These are phyloP conservation scores for Apolygus lucorum DNA, from an alignment of 1,140 invertebrate genomes.

Conservation along the genomic window DNA sequence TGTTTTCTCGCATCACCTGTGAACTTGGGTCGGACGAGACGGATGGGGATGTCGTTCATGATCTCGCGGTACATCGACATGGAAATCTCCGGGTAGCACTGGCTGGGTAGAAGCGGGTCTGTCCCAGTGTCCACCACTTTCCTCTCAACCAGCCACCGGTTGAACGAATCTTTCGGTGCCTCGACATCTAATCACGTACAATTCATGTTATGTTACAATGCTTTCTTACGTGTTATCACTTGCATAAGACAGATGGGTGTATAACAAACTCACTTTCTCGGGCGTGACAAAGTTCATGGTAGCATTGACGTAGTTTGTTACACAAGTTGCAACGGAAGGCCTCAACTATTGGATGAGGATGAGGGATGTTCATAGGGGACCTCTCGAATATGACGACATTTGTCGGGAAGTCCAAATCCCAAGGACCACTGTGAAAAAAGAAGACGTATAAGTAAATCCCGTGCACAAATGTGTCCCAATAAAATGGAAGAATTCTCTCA, in stretches of 20 bases:
- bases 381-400: conserved; percentile 91
- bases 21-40: conserved; percentile 87
- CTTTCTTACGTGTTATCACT: not conserved
- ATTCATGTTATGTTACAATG: not conserved
- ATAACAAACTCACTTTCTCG: conserved; percentile 58
- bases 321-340: conserved; percentile 65
- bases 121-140: conserved; percentile 81
- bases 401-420: conserved; percentile 88
- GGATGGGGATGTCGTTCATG: conserved; percentile 97
- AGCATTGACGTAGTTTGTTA: conserved; percentile 77
- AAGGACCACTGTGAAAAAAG: conserved; percentile 61
- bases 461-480: not conserved
- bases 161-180: conserved; percentile 91
- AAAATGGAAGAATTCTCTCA: not conserved
- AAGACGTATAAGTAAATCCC: no score
- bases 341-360: conserved; percentile 89
- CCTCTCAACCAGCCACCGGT: conserved; percentile 90
- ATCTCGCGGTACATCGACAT: conserved; percentile 94
- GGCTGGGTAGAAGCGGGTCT: conserved; percentile 83
- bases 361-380: conserved; percentile 69
- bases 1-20: conserved; percentile 94
- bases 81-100: conserved; percentile 86
- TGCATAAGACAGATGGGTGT: no score
- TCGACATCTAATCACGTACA: conserved; percentile 61
- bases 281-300: conserved; percentile 88